Evolutionary conservation across 1,140 invertebrate genomes (phyloP).

Genomic region (Cotesia typhae): DNA sequence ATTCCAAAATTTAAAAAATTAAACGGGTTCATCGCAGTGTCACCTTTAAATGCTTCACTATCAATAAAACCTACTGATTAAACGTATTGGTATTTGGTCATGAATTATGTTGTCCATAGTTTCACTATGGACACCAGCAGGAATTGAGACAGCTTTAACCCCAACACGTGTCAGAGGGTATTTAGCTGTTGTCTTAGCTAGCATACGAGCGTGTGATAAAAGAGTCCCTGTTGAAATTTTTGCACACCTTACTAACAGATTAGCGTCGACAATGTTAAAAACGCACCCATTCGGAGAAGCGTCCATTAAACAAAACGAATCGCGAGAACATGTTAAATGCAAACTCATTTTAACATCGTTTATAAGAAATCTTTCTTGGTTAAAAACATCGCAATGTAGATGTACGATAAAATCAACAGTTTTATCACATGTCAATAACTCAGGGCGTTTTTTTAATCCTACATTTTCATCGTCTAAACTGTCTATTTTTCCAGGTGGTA

Average conservation of each 20-base stretch:
- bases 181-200: conserved; percentile 53
- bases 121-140: conserved; percentile 50
- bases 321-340: conserved; percentile 51
- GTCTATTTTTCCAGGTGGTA: conserved; percentile 55
- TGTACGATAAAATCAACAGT: conserved; percentile 18
- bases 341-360: conserved; percentile 57
- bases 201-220: conserved; percentile 52
- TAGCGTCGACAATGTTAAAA: conserved; percentile 4
- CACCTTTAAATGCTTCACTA: conserved; percentile 35
- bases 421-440: conserved; percentile 4
- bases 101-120: conserved; percentile 46
- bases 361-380: conserved; percentile 57
- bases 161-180: conserved; percentile 55
- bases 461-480: conserved; percentile 23
- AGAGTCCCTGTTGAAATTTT: conserved; percentile 51
- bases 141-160: conserved; percentile 54
- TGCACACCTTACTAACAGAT: conserved; percentile 45
- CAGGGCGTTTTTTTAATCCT: conserved; percentile 1
- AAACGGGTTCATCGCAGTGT: conserved; percentile 28
- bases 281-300: neutral
- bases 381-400: conserved; percentile 46
- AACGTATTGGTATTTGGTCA: conserved; percentile 31
- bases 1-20: conserved; percentile 35
- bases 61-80: conserved; percentile 37
- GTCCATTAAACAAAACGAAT: conserved; percentile 54